Conservation (phyloP, 2,113 vertebrate genomes). For the Eupsittula cactorum region DNA sequence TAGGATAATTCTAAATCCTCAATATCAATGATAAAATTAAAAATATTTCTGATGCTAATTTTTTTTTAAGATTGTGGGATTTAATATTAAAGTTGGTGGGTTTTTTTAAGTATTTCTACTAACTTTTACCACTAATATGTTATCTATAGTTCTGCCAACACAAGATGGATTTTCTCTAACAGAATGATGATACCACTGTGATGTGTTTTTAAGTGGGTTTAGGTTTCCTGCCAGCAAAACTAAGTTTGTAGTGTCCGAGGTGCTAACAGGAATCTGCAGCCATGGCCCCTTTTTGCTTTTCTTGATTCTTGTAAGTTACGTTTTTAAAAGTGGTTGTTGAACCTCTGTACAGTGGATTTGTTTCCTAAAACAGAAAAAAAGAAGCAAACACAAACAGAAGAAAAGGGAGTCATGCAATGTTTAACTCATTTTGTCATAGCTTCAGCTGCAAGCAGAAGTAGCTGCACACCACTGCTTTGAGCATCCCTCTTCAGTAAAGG, state of each 20-base stretch:
- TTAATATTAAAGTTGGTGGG: neutral
- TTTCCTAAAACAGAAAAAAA: slow-evolving; percentile 79
- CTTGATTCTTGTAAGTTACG: slow-evolving; percentile 88
- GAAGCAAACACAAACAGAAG: neutral
- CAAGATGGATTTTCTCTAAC: neutral
- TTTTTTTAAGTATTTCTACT: neutral
- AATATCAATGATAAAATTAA: neutral
- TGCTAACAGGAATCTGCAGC: slow-evolving; percentile 72
- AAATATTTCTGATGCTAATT: neutral
- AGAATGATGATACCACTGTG: slow-evolving; percentile 14
- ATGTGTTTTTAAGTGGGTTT: neutral
- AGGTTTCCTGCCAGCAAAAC: slow-evolving; percentile 33
- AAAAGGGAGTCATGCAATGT: neutral
- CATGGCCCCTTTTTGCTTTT: slow-evolving; percentile 77
- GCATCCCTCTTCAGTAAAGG: neutral
- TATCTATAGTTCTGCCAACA: neutral
- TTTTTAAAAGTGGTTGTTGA: slow-evolving; percentile 97
- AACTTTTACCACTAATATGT: neutral
- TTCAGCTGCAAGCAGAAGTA: neutral
- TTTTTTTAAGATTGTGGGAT: neutral
- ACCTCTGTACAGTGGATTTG: slow-evolving; percentile 93
- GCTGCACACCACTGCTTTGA: neutral
- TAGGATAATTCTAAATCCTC: slow-evolving; percentile 12
- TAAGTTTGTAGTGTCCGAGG: neutral
- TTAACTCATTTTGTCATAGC: neutral